These are phyloP conservation scores for Melangyna quadrimaculata DNA, from an alignment of 2,888 invertebrate species.

Conservation along the genomic window DNA sequence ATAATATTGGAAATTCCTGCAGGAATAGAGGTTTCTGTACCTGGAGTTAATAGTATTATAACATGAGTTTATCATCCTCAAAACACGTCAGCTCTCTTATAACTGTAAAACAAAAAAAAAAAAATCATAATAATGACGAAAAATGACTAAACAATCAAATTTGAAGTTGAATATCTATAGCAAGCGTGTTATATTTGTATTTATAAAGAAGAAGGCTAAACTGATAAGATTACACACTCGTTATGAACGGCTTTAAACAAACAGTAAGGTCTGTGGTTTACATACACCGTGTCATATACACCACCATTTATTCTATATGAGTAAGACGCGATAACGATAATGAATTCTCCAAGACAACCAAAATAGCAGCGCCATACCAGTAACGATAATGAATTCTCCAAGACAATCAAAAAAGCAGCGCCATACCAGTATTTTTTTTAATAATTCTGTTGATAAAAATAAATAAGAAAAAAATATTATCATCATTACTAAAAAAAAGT, in stretches of 20 bases:
- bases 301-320: not conserved
- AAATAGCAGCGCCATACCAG: not conserved
- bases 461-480: slow-evolving; percentile 37
- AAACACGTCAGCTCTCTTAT: not conserved
- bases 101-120: not conserved
- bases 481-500: slow-evolving; percentile 54
- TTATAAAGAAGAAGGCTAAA: slow-evolving; percentile 50
- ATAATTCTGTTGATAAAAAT: slow-evolving; percentile 34
- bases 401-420: not conserved
- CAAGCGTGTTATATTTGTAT: not conserved
- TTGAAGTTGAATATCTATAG: too few relatives aligned
- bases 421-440: not conserved
- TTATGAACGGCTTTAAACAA: slow-evolving; percentile 6
- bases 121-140: not conserved
- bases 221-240: slow-evolving; percentile 57
- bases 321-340: slow-evolving; percentile 13
- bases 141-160: not conserved
- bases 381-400: slow-evolving; percentile 41
- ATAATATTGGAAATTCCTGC: too few relatives aligned
- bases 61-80: not conserved
- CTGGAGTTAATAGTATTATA: too few relatives aligned
- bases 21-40: too few relatives aligned
- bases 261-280: slow-evolving; percentile 23
- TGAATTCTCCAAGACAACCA: slow-evolving; percentile 26
- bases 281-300: slow-evolving; percentile 4